Evolutionary conservation across 1,140 invertebrate genomes (phyloP).

Genomic region (Melanaphis sacchari): DNA sequence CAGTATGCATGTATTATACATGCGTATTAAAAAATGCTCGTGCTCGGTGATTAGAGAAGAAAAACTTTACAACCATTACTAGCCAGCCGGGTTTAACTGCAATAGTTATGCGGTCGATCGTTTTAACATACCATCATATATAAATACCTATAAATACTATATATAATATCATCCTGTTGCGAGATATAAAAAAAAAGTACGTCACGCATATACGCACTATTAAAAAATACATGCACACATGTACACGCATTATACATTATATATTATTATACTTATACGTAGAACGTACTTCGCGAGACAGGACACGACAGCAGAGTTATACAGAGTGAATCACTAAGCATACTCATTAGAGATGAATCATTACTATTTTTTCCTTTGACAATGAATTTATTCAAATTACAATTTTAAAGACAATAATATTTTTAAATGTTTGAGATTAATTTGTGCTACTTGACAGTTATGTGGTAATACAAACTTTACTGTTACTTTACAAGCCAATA

Average conservation of each 20-base stretch:
- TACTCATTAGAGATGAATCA: too few relatives aligned
- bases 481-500: too few relatives aligned
- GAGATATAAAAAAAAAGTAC: background rate
- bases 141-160: background rate
- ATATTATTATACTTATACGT: background rate
- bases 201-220: background rate
- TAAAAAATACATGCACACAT: background rate
- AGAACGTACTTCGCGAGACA: too few relatives aligned
- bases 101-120: constrained; percentile 5
- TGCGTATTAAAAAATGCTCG: background rate
- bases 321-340: too few relatives aligned
- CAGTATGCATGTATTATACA: background rate
- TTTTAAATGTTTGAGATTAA: too few relatives aligned
- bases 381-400: too few relatives aligned
- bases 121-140: constrained; percentile 25
- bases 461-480: too few relatives aligned
- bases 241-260: too few relatives aligned
- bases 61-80: background rate
- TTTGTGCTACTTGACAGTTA: too few relatives aligned
- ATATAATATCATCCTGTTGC: background rate
- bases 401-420: too few relatives aligned
- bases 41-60: background rate
- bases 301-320: too few relatives aligned
- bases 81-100: background rate
- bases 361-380: too few relatives aligned